Conservation (phyloP, 2,888 invertebrate genomes). For the Trachelus stipa region DNA sequence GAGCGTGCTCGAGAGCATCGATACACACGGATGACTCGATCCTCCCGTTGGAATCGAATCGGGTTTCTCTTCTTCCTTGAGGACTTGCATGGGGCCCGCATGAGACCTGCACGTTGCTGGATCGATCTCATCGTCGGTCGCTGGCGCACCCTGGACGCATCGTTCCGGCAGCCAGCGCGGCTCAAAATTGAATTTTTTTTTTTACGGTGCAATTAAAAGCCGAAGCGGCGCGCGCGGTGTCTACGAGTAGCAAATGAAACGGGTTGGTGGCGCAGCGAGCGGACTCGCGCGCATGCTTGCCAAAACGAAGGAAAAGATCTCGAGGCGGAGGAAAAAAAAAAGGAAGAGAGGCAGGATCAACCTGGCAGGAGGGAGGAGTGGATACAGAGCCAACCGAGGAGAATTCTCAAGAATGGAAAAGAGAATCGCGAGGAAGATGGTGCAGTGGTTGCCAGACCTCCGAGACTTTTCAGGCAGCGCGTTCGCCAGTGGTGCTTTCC, state of each 20-base stretch:
- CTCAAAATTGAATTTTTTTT: slow-evolving; percentile 9
- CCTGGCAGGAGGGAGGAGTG: slow-evolving; percentile 1
- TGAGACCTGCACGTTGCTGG: no score
- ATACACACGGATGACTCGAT: background rate
- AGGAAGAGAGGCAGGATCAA: background rate
- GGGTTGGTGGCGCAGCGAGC: background rate
- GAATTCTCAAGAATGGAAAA: slow-evolving; percentile 25
- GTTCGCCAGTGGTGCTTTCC: background rate
- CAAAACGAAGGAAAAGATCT: background rate
- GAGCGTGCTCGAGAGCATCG: background rate
- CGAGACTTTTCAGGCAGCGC: background rate
- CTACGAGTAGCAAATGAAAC: background rate
- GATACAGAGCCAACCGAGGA: background rate
- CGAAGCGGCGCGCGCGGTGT: background rate
- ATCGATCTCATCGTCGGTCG: background rate
- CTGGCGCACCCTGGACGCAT: background rate
- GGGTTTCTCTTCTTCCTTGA: background rate
- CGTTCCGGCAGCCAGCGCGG: background rate
- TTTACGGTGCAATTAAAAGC: slow-evolving; percentile 8
- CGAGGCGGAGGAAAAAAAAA: background rate
- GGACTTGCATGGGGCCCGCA: background rate
- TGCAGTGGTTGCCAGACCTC: background rate
- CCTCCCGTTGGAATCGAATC: background rate
- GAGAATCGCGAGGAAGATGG: slow-evolving; percentile 8
- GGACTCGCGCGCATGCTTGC: no score